Evolutionary conservation across 2,888 invertebrate species (phyloP), one percentile per base, ranked within the genome.

Genomic region (Microdon myrmicae): DNA sequence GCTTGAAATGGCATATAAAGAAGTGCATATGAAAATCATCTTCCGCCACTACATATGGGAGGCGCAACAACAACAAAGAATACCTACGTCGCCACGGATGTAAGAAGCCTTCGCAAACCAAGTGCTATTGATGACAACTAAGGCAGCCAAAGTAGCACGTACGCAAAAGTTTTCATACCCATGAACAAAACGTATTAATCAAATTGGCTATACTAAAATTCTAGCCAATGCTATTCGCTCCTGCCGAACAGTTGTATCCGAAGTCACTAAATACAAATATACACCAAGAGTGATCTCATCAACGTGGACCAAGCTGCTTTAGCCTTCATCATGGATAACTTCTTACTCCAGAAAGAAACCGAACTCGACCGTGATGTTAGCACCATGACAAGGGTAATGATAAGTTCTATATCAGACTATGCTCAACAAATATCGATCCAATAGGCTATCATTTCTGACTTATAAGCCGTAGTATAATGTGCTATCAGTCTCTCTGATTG

Each of bases 181-280:
- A 75, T 10, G 83, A 83, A 55, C 85, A 85, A 70, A 88, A 88
- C 0, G 80, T 92, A 35, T 74, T 92, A 5, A 85, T 89, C 0
- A 89, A 90, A 71, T 88, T 90, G 1, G 86, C 87, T 8, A 85
- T 92, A 49, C 79, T 92, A 29, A 87, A 68, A 83, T 92, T 58
- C 76, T 93, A 37, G 89, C 90, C 0, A 92, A 93, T 74, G 84
- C 90, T 2, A 87, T 92, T 0, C 85, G 90, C 6, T 91, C 91
- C 0, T 93, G 92, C 75, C 85, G 86, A 16, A 87, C 86, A 7
- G 86, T 90, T 68, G 90, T 90, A 7, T 87, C 86, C 70, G 80
- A 89, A 0, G 68, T 76, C n/a, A 86, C 89, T 0, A 88, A 90
- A 54, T 86, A 90, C 72, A 81, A 83, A 0, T 91, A 86, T 70